phyloP scores from a whole-genome alignment of 2,888 invertebrate species.

The Odontocerum albicorne region DNA sequence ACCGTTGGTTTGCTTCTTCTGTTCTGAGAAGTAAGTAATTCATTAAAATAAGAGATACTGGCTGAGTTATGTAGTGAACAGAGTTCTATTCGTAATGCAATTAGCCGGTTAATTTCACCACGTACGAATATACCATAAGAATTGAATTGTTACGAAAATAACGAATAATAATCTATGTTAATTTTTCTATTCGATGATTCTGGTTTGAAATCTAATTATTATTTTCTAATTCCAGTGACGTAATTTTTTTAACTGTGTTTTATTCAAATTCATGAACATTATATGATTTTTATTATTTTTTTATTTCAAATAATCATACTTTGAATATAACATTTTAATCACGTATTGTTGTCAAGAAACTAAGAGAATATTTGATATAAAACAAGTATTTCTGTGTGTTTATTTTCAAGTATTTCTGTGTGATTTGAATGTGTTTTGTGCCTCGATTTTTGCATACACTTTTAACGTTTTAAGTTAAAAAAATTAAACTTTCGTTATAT shows the following conservation, averaged over 20 bases:
- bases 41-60: background rate
- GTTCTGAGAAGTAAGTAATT: background rate
- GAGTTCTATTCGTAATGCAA: background rate
- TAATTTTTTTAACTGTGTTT: background rate
- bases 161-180: background rate
- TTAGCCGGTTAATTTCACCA: background rate
- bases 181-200: background rate
- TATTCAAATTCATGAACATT: background rate
- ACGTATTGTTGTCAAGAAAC: background rate
- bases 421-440: too few relatives aligned
- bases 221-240: too few relatives aligned
- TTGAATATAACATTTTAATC: background rate
- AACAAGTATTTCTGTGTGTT: too few relatives aligned
- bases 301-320: background rate
- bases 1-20: background rate
- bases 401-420: too few relatives aligned
- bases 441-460: too few relatives aligned
- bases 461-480: too few relatives aligned
- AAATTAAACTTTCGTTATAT: too few relatives aligned
- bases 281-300: background rate
- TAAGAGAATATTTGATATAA: too few relatives aligned
- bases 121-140: background rate
- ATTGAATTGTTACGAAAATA: background rate
- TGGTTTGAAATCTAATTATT: background rate
- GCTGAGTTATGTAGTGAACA: background rate